A percentile compares a stretch with the other conserved stretches of the same genome.
These are phyloP conservation scores for Solenodon paradoxus DNA, from an alignment of 2,113 vertebrate species.

Conservation along the genomic window DNA sequence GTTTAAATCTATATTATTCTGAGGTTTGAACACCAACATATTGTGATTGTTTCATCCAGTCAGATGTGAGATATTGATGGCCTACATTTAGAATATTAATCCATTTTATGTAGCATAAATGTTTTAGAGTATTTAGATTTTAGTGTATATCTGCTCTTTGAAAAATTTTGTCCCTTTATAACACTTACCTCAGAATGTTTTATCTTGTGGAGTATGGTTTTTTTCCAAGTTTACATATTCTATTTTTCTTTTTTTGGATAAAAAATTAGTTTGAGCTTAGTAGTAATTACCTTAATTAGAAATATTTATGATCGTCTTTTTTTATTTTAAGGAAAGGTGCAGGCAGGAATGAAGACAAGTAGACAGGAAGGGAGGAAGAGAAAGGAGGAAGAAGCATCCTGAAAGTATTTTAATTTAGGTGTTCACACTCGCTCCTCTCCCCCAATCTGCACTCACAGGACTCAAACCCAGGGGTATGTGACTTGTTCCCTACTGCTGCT, in stretches of 20 bases:
- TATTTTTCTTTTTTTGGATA: constrained; percentile 5
- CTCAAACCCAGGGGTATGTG: no score
- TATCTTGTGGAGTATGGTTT: not conserved
- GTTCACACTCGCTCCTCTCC: no score
- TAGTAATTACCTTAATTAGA: constrained; percentile 35
- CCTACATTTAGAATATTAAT: not conserved
- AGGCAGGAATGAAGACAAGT: no score
- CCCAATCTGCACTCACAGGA: no score
- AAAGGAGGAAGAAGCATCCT: no score
- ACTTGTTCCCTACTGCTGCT: no score
- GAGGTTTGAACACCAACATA: not conserved
- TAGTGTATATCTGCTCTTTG: not conserved
- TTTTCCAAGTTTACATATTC: not conserved
- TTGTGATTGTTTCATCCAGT: not conserved
- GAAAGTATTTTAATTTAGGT: no score
- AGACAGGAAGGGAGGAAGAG: no score
- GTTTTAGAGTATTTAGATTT: not conserved
- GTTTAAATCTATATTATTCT: not conserved
- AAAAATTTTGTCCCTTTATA: not conserved
- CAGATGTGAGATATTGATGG: not conserved
- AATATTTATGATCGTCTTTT: not conserved
- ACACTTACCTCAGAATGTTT: not conserved
- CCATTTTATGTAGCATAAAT: not conserved
- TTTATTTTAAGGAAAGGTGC: no score
- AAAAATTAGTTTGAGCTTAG: not conserved